Base-by-base conservation (phyloP, 2,888 invertebrate genomes). In the Orthonychiurus folsomi region DNA sequence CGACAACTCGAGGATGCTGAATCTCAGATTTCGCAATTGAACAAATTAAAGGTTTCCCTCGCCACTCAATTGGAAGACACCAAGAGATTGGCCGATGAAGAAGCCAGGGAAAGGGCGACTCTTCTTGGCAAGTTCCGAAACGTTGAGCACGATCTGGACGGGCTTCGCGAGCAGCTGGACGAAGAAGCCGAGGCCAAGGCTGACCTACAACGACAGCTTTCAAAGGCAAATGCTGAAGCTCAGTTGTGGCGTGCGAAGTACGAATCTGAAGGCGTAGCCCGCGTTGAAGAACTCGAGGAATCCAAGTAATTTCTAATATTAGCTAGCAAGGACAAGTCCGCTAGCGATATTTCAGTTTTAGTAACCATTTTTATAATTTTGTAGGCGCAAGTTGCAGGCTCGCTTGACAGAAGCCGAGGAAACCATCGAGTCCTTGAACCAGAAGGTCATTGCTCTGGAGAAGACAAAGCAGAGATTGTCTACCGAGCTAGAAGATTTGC, bases 161-260 rank as follows among this genome's bases (percentile, higher is more conserved):
- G 92, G 83, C 88, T 96, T 80, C 91, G 96, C 77, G 99, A 99
- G 82, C 59, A 59, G 20, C 88, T 97, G 74, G 99, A 99, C 79
- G 99, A 99, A 80, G 99, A 99, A 81, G 92, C 93, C 73, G 96
- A 97, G 81, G 93, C 91, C 80, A 96, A 96, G 84, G 92, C 93
- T 79, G 99, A 99, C 79, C 85, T 97, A 75, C 95, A 97, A 83
- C 88, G 99, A 78, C 97, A 97, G 81, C 86, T 99, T 78, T 93
- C 93, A 86, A 97, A 99, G 84, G 92, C 95, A 76, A 95, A 97
- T 79, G 60, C 90, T 75, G 99, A 99, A 79, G 84, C 94, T 74
- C 95, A 96, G 81, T 81, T 94, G 74, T 97, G 97, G 96, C 88
- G 96, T 76, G 89, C 93, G 80, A 96, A 96, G 81, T 97, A 95